Evolutionary conservation across 2,113 vertebrate genomes (phyloP), one percentile per base, ranked within the genome.

Genomic region (Pachypanchax playfairii): DNA sequence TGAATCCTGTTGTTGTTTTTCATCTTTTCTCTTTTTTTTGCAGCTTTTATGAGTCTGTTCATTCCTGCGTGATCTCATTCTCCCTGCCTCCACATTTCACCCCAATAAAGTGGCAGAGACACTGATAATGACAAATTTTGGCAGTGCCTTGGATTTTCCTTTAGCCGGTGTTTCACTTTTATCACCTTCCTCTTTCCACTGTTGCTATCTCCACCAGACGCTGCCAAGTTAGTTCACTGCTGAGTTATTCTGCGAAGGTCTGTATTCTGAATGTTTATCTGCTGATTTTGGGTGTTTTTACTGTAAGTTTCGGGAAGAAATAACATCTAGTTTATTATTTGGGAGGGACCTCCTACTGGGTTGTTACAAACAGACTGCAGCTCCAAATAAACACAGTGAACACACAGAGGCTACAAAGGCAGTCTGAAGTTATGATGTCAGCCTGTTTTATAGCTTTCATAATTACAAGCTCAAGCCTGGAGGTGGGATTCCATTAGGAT

Each of bases 351-450:
- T 20, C 13, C 14, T 31, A 52, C 20, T 49, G 7, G 18, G 20
- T 49, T 49, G 49, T 53, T 73, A 58, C 13, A 14, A 25, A 60
- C 29, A 61, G 31, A 67, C 50, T 41, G 49, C 65, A 57, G 56
- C 24, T 44, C 52, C 43, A 50, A 22, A 50, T 52, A 52, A 53
- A 35, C 51, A 38, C 38, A 53, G 29, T 36, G 22, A 43, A 43
- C 50, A 74, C 77, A 72, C 58, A 41, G 22, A 53, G 56, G 65
- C 41, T 49, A 52, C 28, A 4, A 46, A 61, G 50, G 64, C 21
- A 41, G 73, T 80, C 54, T 55, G 44, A 66, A 48, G 75, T 62
- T 47, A 83, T 88, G 84, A 87, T 86, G 85, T 87, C 83, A 89
- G 76, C 65, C 73, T 64, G 73, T 80, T 88, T 87, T 86, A 88